Evolutionary conservation across 2,113 vertebrate genomes (phyloP).

Genomic region (Cyprinodon tularosa): DNA sequence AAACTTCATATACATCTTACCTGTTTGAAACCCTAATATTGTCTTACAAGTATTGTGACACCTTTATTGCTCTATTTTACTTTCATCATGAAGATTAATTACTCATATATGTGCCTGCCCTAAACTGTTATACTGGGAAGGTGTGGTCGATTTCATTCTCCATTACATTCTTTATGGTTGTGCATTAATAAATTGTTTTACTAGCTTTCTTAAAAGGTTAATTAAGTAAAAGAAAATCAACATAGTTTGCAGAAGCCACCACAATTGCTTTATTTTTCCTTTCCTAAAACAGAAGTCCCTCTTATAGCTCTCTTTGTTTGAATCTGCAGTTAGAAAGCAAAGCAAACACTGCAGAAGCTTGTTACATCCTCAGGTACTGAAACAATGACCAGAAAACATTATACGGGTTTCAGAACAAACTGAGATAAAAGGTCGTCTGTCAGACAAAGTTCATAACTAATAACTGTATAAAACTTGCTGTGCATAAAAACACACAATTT

Average conservation of each 20-base stretch:
- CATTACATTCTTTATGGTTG: conserved; percentile 3
- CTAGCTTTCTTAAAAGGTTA: conserved; percentile 30
- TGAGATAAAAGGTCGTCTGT: conserved; percentile 15
- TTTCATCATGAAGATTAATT: no score
- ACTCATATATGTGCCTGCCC: no score
- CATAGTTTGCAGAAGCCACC: conserved; percentile 1
- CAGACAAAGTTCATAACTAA: conserved; percentile 25
- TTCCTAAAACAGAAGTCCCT: conserved; percentile 10
- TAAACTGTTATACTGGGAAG: no score
- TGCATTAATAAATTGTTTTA: conserved; percentile 17
- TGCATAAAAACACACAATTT: conserved; percentile 26
- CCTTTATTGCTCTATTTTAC: no score
- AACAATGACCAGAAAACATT: neutral
- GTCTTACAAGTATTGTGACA: no score
- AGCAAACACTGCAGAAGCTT: neutral
- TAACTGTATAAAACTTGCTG: conserved; percentile 36
- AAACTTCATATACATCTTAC: no score
- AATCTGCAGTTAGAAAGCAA: conserved; percentile 8
- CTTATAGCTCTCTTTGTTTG: neutral
- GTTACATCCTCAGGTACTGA: neutral
- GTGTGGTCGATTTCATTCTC: neutral
- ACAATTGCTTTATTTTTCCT: neutral
- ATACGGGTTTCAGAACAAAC: neutral
- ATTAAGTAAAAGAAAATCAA: conserved; percentile 13
- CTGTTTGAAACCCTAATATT: no score